Percentiles rank a stretch among this genome's conserved stretches.
These are phyloP conservation scores for Oriolus oriolus DNA, from an alignment of 2,113 vertebrate species.

Conservation along the genomic window DNA sequence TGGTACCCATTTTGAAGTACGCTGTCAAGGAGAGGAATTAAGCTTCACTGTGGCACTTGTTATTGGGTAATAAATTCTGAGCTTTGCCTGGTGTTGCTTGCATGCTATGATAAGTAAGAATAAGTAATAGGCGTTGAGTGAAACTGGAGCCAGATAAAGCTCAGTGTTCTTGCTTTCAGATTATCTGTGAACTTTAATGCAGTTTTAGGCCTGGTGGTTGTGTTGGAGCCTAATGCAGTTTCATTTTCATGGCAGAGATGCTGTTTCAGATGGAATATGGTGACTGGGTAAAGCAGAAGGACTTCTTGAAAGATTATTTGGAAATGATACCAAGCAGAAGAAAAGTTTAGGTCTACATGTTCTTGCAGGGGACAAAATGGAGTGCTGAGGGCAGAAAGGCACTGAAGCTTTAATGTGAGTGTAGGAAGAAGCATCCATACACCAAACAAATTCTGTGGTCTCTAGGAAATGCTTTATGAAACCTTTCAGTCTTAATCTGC, in stretches of 20 bases:
- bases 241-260: background rate
- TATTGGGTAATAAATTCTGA: background rate
- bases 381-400: background rate
- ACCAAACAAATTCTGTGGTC: background rate
- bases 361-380: background rate
- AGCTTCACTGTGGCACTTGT: background rate
- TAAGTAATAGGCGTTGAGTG: background rate
- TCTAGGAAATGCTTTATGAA: background rate
- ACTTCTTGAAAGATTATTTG: background rate
- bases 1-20: background rate
- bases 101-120: background rate
- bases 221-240: background rate
- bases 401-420: background rate
- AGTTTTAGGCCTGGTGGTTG: background rate
- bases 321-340: background rate
- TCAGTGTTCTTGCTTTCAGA: background rate
- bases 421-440: background rate
- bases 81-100: background rate
- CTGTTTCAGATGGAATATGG: background rate
- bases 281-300: background rate
- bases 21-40: background rate
- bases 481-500: background rate
- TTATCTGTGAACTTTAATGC: background rate
- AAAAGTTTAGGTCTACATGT: rapidly evolving
- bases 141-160: background rate